Percentiles rank a stretch among this genome's conserved stretches.
These are phyloP conservation scores for Hypomecis atomaria DNA, from an alignment of 2,888 invertebrate genomes.

Conservation along the genomic window DNA sequence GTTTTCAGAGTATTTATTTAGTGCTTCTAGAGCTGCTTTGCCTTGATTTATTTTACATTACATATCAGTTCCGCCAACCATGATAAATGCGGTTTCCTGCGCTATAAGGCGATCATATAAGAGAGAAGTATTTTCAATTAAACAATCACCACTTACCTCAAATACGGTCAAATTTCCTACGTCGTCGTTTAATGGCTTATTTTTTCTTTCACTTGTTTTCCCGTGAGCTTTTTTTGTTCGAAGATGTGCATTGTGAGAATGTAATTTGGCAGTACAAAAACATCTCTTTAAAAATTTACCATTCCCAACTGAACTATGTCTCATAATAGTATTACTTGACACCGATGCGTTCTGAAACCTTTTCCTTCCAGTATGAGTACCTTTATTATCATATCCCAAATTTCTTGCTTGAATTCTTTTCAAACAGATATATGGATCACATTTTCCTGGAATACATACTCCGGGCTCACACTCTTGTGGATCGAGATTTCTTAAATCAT, in stretches of 20 bases:
- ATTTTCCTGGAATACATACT: slow-evolving; percentile 47
- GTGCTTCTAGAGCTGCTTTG: not conserved
- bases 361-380: not conserved
- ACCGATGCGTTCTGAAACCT: not conserved
- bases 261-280: too few species aligned
- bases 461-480: slow-evolving; percentile 4
- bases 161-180: not conserved
- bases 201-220: not conserved
- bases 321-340: not conserved
- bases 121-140: slow-evolving; percentile 1
- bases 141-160: slow-evolving; percentile 6
- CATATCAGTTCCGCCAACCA: slow-evolving; percentile 5
- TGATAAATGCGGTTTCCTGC: not conserved
- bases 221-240: slow-evolving; percentile 39
- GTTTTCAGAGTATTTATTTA: slow-evolving; percentile 1
- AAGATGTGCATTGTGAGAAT: slow-evolving; percentile 48
- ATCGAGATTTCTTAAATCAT: not conserved
- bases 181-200: not conserved
- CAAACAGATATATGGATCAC: slow-evolving; percentile 19
- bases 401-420: slow-evolving; percentile 6
- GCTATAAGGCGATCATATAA: not conserved
- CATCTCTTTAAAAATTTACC: too few species aligned
- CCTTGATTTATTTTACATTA: slow-evolving; percentile 9
- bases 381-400: not conserved
- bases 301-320: too few species aligned